Evolutionary conservation across 2,113 vertebrate genomes (phyloP), one percentile per base, ranked within the genome.

Genomic region (Chionodraco myersi): DNA sequence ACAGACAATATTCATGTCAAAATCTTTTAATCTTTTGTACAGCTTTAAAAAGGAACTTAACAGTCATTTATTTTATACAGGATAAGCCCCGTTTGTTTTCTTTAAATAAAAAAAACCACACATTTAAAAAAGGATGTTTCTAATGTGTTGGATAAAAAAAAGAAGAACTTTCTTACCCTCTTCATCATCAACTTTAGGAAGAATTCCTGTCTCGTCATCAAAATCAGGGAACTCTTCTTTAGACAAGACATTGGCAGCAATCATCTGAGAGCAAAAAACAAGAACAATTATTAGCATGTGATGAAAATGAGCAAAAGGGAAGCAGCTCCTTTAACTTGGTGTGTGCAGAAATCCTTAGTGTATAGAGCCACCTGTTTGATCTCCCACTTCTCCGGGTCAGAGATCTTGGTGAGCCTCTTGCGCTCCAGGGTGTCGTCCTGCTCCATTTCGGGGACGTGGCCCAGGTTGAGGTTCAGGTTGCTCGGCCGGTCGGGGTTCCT

Each of bases 181-280:
- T 84, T 99, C 98, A 79, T 99, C 98, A 61, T 99, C 98, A 2
- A 99, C 97, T 92, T 99, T 99, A 57, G 98, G 98, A 63, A 99
- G 96, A 84, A 99, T 99, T 4, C 98, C 98, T 0, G 98, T 99
- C 93, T 99, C 98, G 75, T 99, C 98, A 68, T 99, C 98, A 16
- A 99, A 99, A 91, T 99, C 98, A 41, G 98, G 98, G 86, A 99
- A 99, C 80, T 99, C 98, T 77, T 99, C 98, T 89, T 98, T 99
- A 72, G 98, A 99, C 76, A 99, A 94, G 7, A 99, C 98, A 14
- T 99, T 99, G 75, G 98, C 98, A 76, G 98, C 98, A 52, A 99
- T 98, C 98, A 99, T 99, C 98, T 99, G 87, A 70, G 12, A 26
- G 44, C 1, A 76, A 44, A 88, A 16, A 74, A 4, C 58, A 5